Base-by-base conservation (phyloP, 2,113 vertebrate genomes). In the Cryptomyrus ogoouensis region DNA sequence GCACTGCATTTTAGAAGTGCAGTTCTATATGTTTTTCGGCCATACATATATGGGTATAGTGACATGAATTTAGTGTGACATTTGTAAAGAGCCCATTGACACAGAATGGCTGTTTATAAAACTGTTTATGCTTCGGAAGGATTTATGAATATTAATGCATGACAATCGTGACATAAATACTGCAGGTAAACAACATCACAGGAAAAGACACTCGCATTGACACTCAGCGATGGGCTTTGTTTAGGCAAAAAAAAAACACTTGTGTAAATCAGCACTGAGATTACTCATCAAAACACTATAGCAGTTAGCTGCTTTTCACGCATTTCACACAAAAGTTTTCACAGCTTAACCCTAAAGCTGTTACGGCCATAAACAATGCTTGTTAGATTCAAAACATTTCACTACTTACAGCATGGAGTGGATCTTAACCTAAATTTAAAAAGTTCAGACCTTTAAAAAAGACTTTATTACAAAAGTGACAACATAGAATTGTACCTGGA, bases 401-500 rank as follows among this genome's bases (percentile, higher is more conserved):
- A 86, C 47, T 49, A 27, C 35, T 44, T 49, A 47, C 17, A 21
- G 31, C 35, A 44, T 24, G 19, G 17, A 83, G 42, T 46, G 35
- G 35, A 42, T 46, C 42, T 15, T 83, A 44, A 83, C 13, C 31
- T 83, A 83, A 21, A 83, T 39, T 8, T 50, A 5, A 83, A 44
- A 83, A 46, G 77, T 44, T 83, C 13, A 31, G n/a, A 31, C 62
- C n/a, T 70, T 70, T 53, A 21, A 27, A 31, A 70, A 70, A 42
- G 15, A 39, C 74, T 27, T 74, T 80, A 42, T 21, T 47, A 84
- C 42, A 21, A 84, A 62, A n/a, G 2, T 31, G 49, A 87, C 84
- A 49, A 8, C 49, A 35, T 2, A 13, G 12, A 27, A 49, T 39
- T 91, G 90, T 91, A 96, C 96, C 95, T 56, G 94, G n/a, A 1